These are phyloP conservation scores for Alces alces DNA, from an alignment of 2,113 vertebrate species.

Conservation along the genomic window DNA sequence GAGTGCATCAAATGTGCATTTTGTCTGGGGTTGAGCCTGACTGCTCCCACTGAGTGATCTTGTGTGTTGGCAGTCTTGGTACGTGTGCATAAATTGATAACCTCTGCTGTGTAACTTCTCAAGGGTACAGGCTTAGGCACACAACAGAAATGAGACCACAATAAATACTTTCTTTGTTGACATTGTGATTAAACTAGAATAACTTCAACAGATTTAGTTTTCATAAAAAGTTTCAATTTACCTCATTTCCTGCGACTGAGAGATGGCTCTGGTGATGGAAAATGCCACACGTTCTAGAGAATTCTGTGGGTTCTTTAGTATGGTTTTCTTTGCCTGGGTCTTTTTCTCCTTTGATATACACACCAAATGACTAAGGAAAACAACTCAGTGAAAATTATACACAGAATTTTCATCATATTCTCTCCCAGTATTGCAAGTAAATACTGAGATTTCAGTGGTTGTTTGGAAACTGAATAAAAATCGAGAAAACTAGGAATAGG, in stretches of 20 bases:
- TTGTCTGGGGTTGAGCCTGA: background rate
- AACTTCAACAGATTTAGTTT: constrained; percentile 9
- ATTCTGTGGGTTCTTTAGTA: background rate
- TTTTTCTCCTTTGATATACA: background rate
- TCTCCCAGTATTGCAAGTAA: background rate
- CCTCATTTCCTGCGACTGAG: background rate
- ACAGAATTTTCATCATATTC: background rate
- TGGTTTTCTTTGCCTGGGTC: background rate
- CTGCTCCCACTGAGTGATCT: background rate
- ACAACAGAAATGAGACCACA: background rate
- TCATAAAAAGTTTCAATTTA: background rate
- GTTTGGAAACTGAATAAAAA: background rate
- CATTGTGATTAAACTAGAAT: background rate
- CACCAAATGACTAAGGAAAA: background rate
- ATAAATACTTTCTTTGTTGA: background rate
- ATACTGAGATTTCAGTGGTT: background rate
- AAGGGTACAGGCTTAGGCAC: background rate
- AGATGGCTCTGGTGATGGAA: background rate
- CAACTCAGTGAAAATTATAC: background rate
- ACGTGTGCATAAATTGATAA: background rate
- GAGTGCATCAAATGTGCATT: background rate
- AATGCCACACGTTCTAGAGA: background rate
- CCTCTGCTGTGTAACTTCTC: background rate
- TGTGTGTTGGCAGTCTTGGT: background rate
- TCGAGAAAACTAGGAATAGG: background rate